These are phyloP conservation scores for Mythimna pallens DNA, from an alignment of 2,888 invertebrate genomes.

Conservation along the genomic window DNA sequence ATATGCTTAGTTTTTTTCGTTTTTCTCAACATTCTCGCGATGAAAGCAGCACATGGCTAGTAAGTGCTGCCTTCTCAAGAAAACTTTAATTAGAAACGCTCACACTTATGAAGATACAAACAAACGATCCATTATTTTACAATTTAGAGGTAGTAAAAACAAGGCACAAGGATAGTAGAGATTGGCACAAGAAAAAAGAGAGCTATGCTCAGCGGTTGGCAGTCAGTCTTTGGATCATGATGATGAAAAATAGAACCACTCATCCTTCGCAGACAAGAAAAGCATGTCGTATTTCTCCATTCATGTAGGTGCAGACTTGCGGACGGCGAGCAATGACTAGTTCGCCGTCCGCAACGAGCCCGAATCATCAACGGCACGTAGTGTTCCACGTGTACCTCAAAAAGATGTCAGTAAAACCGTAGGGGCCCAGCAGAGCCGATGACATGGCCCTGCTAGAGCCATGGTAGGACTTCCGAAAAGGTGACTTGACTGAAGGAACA, in stretches of 20 bases:
- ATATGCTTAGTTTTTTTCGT: not conserved
- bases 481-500: no score
- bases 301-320: not conserved
- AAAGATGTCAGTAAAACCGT: slow-evolving; percentile 4
- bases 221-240: no score
- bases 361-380: no score
- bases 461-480: no score
- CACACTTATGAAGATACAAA: not conserved
- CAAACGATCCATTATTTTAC: slow-evolving; percentile 2
- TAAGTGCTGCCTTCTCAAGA: not conserved
- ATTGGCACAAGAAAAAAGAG: no score
- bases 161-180: not conserved
- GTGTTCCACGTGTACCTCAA: no score
- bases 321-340: no score
- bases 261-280: slow-evolving; percentile 2
- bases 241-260: no score
- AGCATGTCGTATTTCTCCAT: slow-evolving; percentile 10
- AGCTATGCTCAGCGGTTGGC: no score
- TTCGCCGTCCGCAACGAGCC: no score
- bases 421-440: no score
- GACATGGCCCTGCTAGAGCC: no score
- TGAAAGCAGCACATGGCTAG: not conserved
- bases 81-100: slow-evolving; percentile 17
- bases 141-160: slow-evolving; percentile 15
- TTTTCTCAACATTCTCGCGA: not conserved